Base-by-base conservation (phyloP, 2,888 invertebrate genomes). In the Pilophorus perplexus region DNA sequence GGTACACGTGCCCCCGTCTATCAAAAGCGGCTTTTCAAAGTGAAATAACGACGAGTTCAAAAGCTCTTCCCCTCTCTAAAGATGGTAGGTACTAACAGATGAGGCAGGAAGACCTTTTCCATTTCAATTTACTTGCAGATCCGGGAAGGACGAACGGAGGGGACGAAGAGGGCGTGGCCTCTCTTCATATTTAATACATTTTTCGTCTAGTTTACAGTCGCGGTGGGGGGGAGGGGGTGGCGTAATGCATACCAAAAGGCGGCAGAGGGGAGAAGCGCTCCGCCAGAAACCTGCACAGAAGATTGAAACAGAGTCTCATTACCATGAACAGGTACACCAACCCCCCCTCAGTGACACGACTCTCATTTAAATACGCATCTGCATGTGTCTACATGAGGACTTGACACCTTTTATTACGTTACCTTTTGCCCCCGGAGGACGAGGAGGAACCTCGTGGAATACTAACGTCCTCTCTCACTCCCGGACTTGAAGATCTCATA, bases 81-180 rank as follows among this genome's bases (percentile, higher is more conserved):
- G n/a, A n/a, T n/a, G n/a, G n/a, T n/a, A n/a, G n/a, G n/a, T n/a
- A n/a, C n/a, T n/a, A n/a, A n/a, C n/a, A n/a, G n/a, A n/a, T n/a
- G n/a, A n/a, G n/a, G n/a, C n/a, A n/a, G n/a, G n/a, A n/a, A n/a
- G n/a, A n/a, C n/a, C n/a, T n/a, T 54, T n/a, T 14, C 38, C 37
- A 37, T 55, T 37, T 55, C 55, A 55, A 55, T 55, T 55, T 38
- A 55, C 55, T 55, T 38, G 55, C 55, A 55, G 38, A 55, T 55
- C 20, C 55, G 2, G 20, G 55, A 20, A 3, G 48, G 42, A 42
- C 20, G 2, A 28, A 25, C 16, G 6, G 22, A 27, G 16, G 23
- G 23, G 16, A 20, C 5, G 8, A n/a, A 20, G 1, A n/a, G 2
- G 23, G 5, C 14, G 25, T 22, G 2, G 22, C 22, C 20, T 22